Conservation (phyloP, 1,140 invertebrate species). For the Cylas formicarius region DNA sequence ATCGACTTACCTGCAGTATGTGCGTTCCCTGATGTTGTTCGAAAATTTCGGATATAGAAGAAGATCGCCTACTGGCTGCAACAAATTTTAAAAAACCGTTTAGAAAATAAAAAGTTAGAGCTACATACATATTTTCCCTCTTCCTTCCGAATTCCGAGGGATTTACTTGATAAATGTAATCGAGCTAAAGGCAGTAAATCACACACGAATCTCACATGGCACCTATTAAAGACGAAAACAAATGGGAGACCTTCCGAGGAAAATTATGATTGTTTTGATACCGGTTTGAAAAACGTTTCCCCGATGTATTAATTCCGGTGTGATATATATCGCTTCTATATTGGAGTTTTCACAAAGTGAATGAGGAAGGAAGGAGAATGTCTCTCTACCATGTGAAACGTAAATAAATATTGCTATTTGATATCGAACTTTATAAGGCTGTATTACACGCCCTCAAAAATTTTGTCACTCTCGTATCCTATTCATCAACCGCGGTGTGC, state of each 20-base stretch:
- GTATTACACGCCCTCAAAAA: slow-evolving; percentile 13
- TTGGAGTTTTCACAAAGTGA: slow-evolving; percentile 16
- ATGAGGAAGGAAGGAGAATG: slow-evolving; percentile 19
- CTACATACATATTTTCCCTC: no score
- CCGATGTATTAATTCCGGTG: slow-evolving; percentile 16
- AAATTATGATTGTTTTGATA: no score
- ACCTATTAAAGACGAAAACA: no score
- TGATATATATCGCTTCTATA: slow-evolving; percentile 20
- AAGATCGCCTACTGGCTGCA: slow-evolving; percentile 65
- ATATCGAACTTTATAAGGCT: slow-evolving; percentile 29
- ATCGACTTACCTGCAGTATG: slow-evolving; percentile 79
- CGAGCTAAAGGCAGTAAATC: no score
- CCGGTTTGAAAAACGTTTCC: slow-evolving; percentile 12
- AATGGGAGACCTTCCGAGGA: no score
- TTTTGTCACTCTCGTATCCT: slow-evolving; percentile 18
- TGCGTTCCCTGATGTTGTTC: slow-evolving; percentile 96
- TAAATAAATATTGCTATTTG: slow-evolving; percentile 28
- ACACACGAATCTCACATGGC: no score
- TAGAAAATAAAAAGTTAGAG: no score
- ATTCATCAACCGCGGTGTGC: no score
- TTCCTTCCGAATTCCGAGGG: no score
- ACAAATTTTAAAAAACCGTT: slow-evolving; percentile 30
- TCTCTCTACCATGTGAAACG: no score
- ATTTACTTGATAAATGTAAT: no score
- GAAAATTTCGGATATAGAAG: slow-evolving; percentile 77